A percentile compares a stretch with the other conserved stretches of the same genome.
Evolutionary conservation across 1,140 invertebrate genomes (phyloP).

Genomic region (Drosophila jambulina): DNA sequence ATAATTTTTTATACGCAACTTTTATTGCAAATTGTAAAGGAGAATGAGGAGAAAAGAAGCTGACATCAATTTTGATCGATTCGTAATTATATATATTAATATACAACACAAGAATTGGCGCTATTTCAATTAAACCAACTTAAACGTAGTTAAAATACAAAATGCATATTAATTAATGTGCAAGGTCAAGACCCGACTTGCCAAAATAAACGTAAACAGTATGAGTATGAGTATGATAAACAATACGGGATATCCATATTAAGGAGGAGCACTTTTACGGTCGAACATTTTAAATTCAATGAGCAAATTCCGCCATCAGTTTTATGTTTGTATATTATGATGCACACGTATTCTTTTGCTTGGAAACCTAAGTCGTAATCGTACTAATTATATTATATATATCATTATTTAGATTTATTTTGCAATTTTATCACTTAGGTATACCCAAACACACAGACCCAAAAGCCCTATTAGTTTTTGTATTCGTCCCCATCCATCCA

Average conservation of each 20-base stretch:
- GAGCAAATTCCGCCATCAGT: conserved; percentile 49
- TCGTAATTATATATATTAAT: conserved; percentile 49
- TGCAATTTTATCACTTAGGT: conserved; percentile 61
- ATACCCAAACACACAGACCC: neutral
- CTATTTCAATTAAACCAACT: conserved; percentile 73
- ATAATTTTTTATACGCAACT: conserved; percentile 82
- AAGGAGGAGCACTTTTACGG: conserved; percentile 12
- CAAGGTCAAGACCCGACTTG: conserved; percentile 45
- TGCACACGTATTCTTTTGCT: conserved; percentile 43
- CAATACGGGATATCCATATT: conserved; percentile 31
- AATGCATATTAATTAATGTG: conserved; percentile 60
- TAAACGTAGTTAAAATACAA: conserved; percentile 69
- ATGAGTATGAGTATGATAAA: conserved; percentile 35
- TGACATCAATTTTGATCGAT: conserved; percentile 59
- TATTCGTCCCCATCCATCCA: conserved; percentile 38
- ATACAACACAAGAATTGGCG: conserved; percentile 71
- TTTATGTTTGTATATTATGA: conserved; percentile 37
- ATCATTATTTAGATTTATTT: conserved; percentile 55
- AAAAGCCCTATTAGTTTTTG: conserved; percentile 41
- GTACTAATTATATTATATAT: conserved; percentile 41
- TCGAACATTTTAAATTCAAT: conserved; percentile 28
- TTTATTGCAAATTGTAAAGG: conserved; percentile 78
- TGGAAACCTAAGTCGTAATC: conserved; percentile 67
- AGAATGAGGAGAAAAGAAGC: conserved; percentile 33
- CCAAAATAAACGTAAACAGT: conserved; percentile 56